Evolutionary conservation across 2,113 vertebrate species (phyloP).

Genomic region (Nothocercus julius): DNA sequence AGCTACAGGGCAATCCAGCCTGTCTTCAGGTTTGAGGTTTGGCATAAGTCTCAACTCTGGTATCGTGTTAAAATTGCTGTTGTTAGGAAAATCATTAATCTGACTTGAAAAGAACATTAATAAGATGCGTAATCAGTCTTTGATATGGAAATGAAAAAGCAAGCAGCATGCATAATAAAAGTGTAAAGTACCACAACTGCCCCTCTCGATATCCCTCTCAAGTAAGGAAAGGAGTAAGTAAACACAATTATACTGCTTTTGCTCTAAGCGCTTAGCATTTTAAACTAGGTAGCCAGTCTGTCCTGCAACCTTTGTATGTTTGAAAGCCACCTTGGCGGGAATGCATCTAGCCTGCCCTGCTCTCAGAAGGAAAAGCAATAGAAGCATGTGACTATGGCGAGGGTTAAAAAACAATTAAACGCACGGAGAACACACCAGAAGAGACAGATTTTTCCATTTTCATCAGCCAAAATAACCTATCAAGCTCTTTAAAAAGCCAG

Average conservation of each 20-base stretch:
- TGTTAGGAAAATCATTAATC: neutral
- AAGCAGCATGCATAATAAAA: neutral
- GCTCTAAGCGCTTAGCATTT: neutral
- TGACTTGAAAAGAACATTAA: neutral
- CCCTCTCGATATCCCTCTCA: neutral
- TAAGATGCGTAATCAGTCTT: neutral
- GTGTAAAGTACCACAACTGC: neutral
- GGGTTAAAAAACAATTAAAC: neutral
- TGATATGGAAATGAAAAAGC: neutral
- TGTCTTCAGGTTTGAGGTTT: neutral
- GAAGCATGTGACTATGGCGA: neutral
- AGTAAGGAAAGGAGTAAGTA: neutral
- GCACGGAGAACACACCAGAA: conserved; percentile 6
- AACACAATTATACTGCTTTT: neutral
- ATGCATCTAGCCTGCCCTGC: neutral
- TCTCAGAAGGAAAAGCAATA: conserved; percentile 10
- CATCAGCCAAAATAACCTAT: neutral
- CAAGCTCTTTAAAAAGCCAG: neutral
- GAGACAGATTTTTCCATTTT: conserved; percentile 53
- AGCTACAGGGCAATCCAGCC: neutral
- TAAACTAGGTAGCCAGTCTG: neutral
- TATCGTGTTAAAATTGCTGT: neutral
- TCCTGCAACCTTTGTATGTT: neutral
- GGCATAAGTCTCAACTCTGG: neutral
- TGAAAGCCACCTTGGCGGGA: neutral